Evolutionary conservation across 2,113 vertebrate genomes (phyloP), one percentile per base, ranked within the genome.

Genomic region (Zingel zingel): DNA sequence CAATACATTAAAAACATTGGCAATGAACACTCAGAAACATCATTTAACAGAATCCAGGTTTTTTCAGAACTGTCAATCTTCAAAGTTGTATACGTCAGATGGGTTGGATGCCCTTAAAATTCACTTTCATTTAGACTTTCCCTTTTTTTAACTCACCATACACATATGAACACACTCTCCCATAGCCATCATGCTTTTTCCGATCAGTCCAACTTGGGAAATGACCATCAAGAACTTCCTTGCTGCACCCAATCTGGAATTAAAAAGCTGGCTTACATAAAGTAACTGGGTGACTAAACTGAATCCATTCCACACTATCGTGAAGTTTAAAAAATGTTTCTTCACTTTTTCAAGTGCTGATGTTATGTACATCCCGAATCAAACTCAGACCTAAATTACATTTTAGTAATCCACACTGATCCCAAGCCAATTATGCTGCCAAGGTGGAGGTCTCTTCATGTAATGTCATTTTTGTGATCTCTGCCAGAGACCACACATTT

Each of bases 71-170:
- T 0, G 0, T 30, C 27, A 54, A 58, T 64, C 4, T 5, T 67
- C 21, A 50, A 6, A 3, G 2, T 21, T 43, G n/a, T 43, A 2
- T 25, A 47, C 45, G 25, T 19, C 2, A 0, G 54, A 10, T 12
- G 47, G 54, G 53, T 64, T 64, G 56, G 15, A 72, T 71, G 45
- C 39, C 56, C 47, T 75, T 71, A 18, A 62, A 30, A 27, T 82
- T 76, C 21, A 79, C 39, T 56, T 66, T 57, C 74, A 71, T 6
- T 66, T 64, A 33, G 23, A 23, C 77, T 57, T 86, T 74, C 82
- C 72, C 51, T 81, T 81, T 81, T 85, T 80, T 13, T 48, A 56
- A 16, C 61, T 51, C 25, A n/a, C 36, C 65, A 68, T 64, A n/a
- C 45, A 86, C 30, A 73, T 30, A 68, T 68, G 13, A 5, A 50